These are phyloP conservation scores for Junonia oenone DNA, from an alignment of 2,888 invertebrate genomes.

Conservation along the genomic window DNA sequence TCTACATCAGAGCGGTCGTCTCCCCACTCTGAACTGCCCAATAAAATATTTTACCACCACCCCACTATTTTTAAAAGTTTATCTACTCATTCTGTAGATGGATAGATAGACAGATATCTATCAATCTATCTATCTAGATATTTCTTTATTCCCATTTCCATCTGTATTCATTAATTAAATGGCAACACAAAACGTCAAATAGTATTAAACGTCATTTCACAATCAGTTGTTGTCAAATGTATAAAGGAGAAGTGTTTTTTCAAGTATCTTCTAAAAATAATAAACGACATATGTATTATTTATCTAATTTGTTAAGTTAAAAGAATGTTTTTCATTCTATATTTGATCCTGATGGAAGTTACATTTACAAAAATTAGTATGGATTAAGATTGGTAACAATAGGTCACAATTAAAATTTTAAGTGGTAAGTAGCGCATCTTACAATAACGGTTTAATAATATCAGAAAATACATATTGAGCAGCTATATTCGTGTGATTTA, in stretches of 20 bases:
- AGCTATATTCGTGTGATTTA: neutral
- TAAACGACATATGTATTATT: neutral
- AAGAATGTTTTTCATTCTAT: neutral
- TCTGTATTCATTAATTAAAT: neutral
- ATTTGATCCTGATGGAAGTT: neutral
- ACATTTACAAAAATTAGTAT: neutral
- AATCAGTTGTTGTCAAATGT: constrained; percentile 2
- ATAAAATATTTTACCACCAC: no score
- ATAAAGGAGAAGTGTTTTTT: neutral
- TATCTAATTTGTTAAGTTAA: neutral
- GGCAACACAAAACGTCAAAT: neutral
- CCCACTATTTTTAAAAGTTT: no score
- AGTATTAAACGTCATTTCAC: neutral
- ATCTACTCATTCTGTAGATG: no score
- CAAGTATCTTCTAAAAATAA: constrained; percentile 3
- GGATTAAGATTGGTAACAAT: neutral
- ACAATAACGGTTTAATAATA: constrained; percentile 10
- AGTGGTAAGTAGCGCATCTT: constrained; percentile 27
- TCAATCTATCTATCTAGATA: no score
- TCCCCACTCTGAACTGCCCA: no score
- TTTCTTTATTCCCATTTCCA: neutral
- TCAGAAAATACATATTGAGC: neutral
- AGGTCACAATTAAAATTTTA: constrained; percentile 7
- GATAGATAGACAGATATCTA: no score
- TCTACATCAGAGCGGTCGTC: no score